Evolutionary conservation across 1,140 invertebrate genomes (phyloP).

Genomic region (Tribolium castaneum): DNA sequence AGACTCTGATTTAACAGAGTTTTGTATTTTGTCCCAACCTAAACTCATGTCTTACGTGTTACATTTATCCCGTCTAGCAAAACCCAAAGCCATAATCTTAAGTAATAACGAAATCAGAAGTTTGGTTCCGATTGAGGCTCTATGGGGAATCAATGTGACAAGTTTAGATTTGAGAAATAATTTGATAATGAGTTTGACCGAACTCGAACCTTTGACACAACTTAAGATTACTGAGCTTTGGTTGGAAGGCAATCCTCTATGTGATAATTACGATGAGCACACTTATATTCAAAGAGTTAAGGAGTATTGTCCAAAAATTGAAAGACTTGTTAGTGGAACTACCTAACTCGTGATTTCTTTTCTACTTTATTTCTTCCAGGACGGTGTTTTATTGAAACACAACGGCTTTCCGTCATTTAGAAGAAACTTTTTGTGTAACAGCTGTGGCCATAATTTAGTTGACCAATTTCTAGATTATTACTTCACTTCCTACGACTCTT

Average conservation of each 20-base stretch:
- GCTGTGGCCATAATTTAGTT: conserved; percentile 73
- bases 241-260: conserved; percentile 83
- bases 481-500: conserved; percentile 85
- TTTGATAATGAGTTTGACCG: conserved; percentile 68
- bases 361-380: conserved; percentile 66
- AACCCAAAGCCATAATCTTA: conserved; percentile 63
- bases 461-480: conserved; percentile 84
- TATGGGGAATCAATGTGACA: conserved; percentile 59
- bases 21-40: conserved; percentile 65
- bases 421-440: conserved; percentile 75
- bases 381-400: conserved; percentile 76
- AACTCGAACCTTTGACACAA: conserved; percentile 75
- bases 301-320: conserved; percentile 53
- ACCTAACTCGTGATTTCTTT: conserved; percentile 1
- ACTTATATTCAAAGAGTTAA: conserved; percentile 74
- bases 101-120: conserved; percentile 64
- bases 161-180: conserved; percentile 67
- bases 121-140: conserved; percentile 61
- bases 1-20: conserved; percentile 65
- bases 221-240: conserved; percentile 78
- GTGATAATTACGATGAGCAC: conserved; percentile 78
- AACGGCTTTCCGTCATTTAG: conserved; percentile 70
- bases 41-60: conserved; percentile 65
- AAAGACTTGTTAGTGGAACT: conserved; percentile 54
- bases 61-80: conserved; percentile 62